phyloP scores from a whole-genome alignment of 2,113 vertebrate genomes.

The Gracilinanus agilis region DNA sequence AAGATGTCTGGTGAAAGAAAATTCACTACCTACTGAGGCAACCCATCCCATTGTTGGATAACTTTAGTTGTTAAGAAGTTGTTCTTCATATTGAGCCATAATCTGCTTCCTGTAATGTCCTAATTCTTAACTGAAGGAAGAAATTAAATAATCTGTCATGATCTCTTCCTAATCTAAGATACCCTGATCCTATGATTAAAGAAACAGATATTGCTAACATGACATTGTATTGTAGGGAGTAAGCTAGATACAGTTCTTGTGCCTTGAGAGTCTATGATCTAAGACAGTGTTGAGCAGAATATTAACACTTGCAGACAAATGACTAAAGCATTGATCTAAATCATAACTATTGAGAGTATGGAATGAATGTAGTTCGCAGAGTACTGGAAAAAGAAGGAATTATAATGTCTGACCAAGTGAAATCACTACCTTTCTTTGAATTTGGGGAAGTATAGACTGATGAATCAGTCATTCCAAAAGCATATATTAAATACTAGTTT shows the following conservation, averaged over 20 bases:
- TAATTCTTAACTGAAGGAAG: not conserved
- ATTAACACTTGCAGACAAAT: not conserved
- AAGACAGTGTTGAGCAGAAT: not conserved
- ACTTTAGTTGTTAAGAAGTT: not conserved
- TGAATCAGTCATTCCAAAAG: not conserved
- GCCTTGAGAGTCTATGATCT: not conserved
- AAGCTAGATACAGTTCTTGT: not conserved
- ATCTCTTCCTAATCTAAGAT: not conserved
- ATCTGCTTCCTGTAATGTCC: not conserved
- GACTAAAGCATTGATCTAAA: not conserved
- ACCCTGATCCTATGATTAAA: not conserved
- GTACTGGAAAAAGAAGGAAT: not conserved
- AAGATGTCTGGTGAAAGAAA: not conserved
- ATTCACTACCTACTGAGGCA: not conserved
- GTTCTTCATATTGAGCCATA: not conserved
- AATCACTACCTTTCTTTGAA: not conserved
- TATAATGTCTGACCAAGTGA: not conserved
- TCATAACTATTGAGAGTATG: not conserved
- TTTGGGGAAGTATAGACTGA: not conserved
- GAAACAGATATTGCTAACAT: not conserved
- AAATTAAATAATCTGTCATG: not conserved
- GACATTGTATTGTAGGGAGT: not conserved
- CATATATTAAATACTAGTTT: not conserved
- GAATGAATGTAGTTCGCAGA: not conserved
- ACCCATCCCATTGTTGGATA: not conserved